Conservation (phyloP, 2,113 vertebrate species). For the Microcebus tavaratra region DNA sequence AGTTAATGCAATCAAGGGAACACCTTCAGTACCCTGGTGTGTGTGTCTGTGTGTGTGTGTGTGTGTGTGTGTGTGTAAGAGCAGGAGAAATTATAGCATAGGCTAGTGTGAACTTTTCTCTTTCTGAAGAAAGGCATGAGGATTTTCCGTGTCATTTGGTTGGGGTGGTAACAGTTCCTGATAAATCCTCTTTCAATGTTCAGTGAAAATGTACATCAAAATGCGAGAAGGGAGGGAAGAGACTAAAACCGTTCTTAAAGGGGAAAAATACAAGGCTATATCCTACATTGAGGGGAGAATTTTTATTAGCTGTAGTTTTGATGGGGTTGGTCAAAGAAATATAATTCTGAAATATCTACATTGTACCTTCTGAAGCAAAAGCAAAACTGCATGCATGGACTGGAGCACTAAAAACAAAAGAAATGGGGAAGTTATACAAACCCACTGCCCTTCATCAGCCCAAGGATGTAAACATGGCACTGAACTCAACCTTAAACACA, state of each 20-base stretch:
- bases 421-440: background rate
- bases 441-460: background rate
- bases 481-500: background rate
- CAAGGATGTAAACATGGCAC: too few species aligned
- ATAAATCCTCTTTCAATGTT: background rate
- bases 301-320: background rate
- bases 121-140: background rate
- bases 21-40: conserved; percentile 52
- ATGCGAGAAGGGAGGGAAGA: background rate
- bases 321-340: background rate
- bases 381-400: background rate
- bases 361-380: conserved; percentile 13
- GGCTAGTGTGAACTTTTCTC: background rate
- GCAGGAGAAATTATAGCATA: background rate
- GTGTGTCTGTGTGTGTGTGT: too few species aligned
- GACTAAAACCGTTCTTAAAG: background rate
- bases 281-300: background rate
- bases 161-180: background rate
- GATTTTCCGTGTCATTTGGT: background rate
- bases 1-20: conserved; percentile 80
- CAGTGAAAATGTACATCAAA: background rate
- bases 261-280: background rate
- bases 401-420: background rate
- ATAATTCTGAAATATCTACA: background rate
- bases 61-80: background rate